Conservation (phyloP, 2,888 invertebrate genomes). For the Pachymerium ferrugineum region DNA sequence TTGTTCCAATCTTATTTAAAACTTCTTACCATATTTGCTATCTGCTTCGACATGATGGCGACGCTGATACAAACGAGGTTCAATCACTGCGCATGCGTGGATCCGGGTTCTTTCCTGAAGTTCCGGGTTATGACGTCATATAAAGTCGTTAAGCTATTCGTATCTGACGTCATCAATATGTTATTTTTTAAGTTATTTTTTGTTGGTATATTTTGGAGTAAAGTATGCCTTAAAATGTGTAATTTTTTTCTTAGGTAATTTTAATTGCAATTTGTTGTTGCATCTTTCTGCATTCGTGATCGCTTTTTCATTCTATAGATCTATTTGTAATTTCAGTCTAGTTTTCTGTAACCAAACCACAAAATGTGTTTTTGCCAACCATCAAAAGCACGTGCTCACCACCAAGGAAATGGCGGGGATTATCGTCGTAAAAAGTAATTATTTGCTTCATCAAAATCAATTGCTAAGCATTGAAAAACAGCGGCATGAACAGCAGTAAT, state of each 20-base stretch:
- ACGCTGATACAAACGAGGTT: neutral
- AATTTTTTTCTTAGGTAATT: too few relatives aligned
- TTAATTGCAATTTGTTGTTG: too few relatives aligned
- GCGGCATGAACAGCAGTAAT: neutral
- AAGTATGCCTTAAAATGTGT: too few relatives aligned
- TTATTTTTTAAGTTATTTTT: too few relatives aligned
- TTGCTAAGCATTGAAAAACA: neutral
- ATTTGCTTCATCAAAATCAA: slow-evolving; percentile 13
- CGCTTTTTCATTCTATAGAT: too few relatives aligned
- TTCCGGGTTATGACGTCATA: neutral
- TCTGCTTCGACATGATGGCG: slow-evolving; percentile 35
- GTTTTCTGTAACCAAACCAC: neutral
- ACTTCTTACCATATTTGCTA: slow-evolving; percentile 19
- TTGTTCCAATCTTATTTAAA: neutral
- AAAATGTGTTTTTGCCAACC: neutral
- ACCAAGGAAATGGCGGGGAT: slow-evolving; percentile 4
- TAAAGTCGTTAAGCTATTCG: too few relatives aligned
- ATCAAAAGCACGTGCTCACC: slow-evolving; percentile 6
- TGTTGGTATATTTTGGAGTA: too few relatives aligned
- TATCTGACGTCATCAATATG: too few relatives aligned
- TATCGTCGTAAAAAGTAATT: slow-evolving; percentile 6
- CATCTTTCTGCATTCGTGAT: too few relatives aligned
- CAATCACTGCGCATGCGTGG: neutral
- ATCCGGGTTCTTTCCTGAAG: neutral
- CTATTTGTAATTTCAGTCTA: too few relatives aligned